Percentiles rank a stretch among this genome's conserved stretches.
phyloP scores from a whole-genome alignment of 1,140 invertebrate species.

The Pogonognathellus flavescens region DNA sequence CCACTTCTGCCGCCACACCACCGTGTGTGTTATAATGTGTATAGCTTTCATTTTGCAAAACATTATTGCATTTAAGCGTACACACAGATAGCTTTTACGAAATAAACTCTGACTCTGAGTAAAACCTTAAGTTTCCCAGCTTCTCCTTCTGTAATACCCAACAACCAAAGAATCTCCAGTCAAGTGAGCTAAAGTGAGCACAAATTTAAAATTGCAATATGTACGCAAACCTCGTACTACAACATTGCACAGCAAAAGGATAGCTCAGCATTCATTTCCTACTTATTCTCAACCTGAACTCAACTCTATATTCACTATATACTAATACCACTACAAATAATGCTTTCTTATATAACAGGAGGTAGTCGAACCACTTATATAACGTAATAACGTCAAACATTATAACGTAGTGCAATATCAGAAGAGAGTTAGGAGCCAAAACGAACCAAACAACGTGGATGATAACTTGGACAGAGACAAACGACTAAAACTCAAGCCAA shows the following conservation, averaged over 20 bases:
- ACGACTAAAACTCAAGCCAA: conserved; percentile 19
- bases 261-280: conserved; percentile 13
- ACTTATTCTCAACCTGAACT: not conserved
- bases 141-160: not conserved
- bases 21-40: not conserved
- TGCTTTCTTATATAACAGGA: too few species aligned
- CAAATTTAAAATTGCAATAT: conserved; percentile 38
- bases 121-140: not conserved
- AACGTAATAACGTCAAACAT: not conserved
- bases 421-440: conserved; percentile 1
- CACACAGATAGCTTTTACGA: conserved; percentile 6
- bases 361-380: too few species aligned
- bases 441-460: conserved; percentile 20
- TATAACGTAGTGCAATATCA: not conserved
- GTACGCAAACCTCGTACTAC: conserved; percentile 30
- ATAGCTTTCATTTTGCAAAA: conserved; percentile 6
- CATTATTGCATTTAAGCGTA: not conserved
- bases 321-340: not conserved
- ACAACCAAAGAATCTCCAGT: conserved; percentile 11
- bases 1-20: not conserved
- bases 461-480: conserved; percentile 49
- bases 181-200: not conserved
- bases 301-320: not conserved
- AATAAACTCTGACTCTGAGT: not conserved
- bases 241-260: conserved; percentile 15